Percentiles rank a stretch among this genome's conserved stretches.
Conservation (phyloP, 1,140 invertebrate species). For the Chrysoperla carnea region DNA sequence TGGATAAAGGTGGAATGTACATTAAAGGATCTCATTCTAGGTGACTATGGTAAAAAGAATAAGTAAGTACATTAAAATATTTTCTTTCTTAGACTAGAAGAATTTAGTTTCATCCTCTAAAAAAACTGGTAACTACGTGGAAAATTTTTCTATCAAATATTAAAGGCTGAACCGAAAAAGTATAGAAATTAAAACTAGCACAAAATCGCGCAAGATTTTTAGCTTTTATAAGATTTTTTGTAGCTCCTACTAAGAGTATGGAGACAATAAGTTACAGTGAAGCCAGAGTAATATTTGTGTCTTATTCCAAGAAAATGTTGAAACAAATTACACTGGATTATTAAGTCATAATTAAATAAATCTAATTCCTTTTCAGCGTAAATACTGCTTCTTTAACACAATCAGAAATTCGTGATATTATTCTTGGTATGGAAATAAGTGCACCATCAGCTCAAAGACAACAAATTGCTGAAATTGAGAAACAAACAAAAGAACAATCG, state of each 20-base stretch:
- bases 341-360: too few species aligned
- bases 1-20: conserved; percentile 99
- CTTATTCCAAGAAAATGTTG: too few species aligned
- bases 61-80: conserved; percentile 46
- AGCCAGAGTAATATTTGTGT: too few species aligned
- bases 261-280: too few species aligned
- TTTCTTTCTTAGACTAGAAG: too few species aligned
- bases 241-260: too few species aligned
- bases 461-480: conserved; percentile 99
- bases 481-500: conserved; percentile 98
- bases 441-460: conserved; percentile 96
- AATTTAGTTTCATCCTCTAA: background rate
- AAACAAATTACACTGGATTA: too few species aligned
- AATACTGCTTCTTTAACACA: conserved; percentile 98
- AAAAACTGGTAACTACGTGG: background rate
- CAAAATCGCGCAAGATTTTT: too few species aligned
- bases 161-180: too few species aligned
- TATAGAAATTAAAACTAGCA: too few species aligned
- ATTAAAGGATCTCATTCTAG: conserved; percentile 94
- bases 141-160: background rate
- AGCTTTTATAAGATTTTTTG: too few species aligned
- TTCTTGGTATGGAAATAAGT: conserved; percentile 99
- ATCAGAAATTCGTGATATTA: conserved; percentile 98
- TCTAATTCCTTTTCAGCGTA: conserved; percentile 57
- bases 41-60: conserved; percentile 99